Conservation (phyloP, 2,797 vertebrate species). For the Pelobates cultripes region DNA sequence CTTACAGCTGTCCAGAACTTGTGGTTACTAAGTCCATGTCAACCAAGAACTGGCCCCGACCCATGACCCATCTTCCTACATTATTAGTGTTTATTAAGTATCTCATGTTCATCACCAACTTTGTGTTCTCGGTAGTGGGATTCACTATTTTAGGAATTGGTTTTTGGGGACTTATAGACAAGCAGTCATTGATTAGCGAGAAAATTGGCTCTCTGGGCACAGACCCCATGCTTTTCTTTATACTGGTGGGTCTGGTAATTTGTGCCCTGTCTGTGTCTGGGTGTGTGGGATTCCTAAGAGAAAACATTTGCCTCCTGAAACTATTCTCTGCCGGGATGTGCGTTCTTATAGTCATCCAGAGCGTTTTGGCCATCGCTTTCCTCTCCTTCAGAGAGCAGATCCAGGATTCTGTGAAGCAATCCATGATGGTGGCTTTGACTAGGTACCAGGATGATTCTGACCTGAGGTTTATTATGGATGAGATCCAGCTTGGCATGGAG, state of each 20-base stretch:
- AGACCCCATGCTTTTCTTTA: conserved; percentile 83
- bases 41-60: background rate
- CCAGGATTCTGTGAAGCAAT: conserved; percentile 65
- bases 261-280: conserved; percentile 78
- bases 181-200: conserved; percentile 74
- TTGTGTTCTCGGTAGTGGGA: conserved; percentile 80
- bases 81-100: conserved; percentile 73
- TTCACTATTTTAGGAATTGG: conserved; percentile 76
- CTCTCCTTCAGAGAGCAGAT: conserved; percentile 73
- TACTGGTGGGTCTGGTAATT: conserved; percentile 72
- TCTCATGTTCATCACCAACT: conserved; percentile 77
- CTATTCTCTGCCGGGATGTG: conserved; percentile 73
- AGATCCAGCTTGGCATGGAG: conserved; percentile 82
- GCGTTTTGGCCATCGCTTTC: conserved; percentile 71
- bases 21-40: background rate
- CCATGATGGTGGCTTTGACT: conserved; percentile 76
- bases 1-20: background rate
- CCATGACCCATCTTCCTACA: conserved; percentile 47
- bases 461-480: conserved; percentile 85
- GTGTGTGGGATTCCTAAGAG: conserved; percentile 81
- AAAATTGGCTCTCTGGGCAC: conserved; percentile 71
- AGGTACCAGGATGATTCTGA: conserved; percentile 87
- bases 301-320: conserved; percentile 79
- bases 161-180: conserved; percentile 86
- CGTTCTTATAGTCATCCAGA: conserved; percentile 69